Evolutionary conservation across 2,888 invertebrate genomes (phyloP), one percentile per base, ranked within the genome.

Genomic region (Heliconius sara): DNA sequence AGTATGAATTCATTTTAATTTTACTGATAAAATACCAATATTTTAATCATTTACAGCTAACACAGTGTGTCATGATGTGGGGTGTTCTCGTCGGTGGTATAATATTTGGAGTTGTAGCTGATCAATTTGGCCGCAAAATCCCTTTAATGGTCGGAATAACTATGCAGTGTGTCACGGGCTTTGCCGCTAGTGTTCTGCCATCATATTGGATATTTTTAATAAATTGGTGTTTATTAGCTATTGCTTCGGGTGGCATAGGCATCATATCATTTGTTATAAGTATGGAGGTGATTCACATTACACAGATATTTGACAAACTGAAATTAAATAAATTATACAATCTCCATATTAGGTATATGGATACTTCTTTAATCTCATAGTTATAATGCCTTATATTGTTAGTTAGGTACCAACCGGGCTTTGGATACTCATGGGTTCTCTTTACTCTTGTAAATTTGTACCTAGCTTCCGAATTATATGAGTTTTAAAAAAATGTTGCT

Each of bases 211-310:
- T 90, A 5, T 97, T 97, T 88, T 84, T 96, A 43, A 43, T 93
- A 0, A 86, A 90, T 77, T 94, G 96, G 90, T 96, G 96, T 85
- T 83, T 96, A 34, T 87, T 96, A 81, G 96, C 96, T 3, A 87
- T 96, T 78, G 96, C 96, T 10, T 96, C 96, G 84, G 96, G 96
- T 79, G 97, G 97, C 6, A 95, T 96, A 47, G 95, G 96, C 82
- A 96, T 96, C 27, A 96, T 96, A 83, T 96, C 97, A 1, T 97
- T 97, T 86, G 96, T 97, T 3, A 90, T 97, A 84, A 96, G 96
- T 88, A 95, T 96, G 95, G 96, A 96, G 93, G 95, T 93, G 87
- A 88, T 52, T 71, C 60, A 39, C 27, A 16, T 25, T 65, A 65
- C 13, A 7, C 16, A 27, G 2, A 27, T 16, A 16, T 65, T 13